phyloP scores from a whole-genome alignment of 2,888 invertebrate genomes.

The Dryobota labecula region DNA sequence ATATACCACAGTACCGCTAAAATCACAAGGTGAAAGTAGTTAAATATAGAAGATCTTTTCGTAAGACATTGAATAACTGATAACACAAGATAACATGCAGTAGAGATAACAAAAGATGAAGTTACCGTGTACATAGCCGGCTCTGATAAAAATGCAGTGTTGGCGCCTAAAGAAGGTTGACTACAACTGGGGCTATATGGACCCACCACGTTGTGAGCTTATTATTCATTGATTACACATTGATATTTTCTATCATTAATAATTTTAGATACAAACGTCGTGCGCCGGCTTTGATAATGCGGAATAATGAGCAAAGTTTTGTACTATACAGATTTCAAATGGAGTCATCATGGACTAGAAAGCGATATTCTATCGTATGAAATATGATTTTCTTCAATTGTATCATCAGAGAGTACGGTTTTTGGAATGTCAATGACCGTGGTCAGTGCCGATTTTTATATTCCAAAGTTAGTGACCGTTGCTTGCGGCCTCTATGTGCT shows the following conservation, averaged over 20 bases:
- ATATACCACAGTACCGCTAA: conserved; percentile 33
- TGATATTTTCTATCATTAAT: conserved; percentile 57
- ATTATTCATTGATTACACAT: conserved; percentile 55
- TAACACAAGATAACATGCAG: conserved; percentile 60
- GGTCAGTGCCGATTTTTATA: conserved; percentile 39
- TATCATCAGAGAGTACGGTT: conserved; percentile 32
- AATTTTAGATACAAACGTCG: conserved; percentile 36
- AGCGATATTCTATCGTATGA: conserved; percentile 23
- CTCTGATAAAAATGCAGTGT: conserved; percentile 67
- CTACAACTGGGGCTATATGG: conserved; percentile 30
- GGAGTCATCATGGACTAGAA: conserved; percentile 27
- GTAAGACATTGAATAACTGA: conserved; percentile 61
- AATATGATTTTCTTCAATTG: conserved; percentile 37
- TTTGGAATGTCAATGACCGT: conserved; percentile 60
- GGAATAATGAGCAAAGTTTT: conserved; percentile 30
- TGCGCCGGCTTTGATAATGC: conserved; percentile 10
- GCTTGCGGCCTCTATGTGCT: conserved; percentile 46
- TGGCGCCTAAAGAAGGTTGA: conserved; percentile 44
- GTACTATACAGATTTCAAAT: conserved; percentile 15
- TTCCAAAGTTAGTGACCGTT: conserved; percentile 48
- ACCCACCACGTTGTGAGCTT: conserved; percentile 50
- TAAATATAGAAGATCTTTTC: conserved; percentile 48
- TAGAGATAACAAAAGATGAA: conserved; percentile 59
- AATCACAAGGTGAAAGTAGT: conserved; percentile 59
- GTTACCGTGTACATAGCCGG: conserved; percentile 48